Conservation (phyloP, 2,797 vertebrate species). For the Sus cebifrons region DNA sequence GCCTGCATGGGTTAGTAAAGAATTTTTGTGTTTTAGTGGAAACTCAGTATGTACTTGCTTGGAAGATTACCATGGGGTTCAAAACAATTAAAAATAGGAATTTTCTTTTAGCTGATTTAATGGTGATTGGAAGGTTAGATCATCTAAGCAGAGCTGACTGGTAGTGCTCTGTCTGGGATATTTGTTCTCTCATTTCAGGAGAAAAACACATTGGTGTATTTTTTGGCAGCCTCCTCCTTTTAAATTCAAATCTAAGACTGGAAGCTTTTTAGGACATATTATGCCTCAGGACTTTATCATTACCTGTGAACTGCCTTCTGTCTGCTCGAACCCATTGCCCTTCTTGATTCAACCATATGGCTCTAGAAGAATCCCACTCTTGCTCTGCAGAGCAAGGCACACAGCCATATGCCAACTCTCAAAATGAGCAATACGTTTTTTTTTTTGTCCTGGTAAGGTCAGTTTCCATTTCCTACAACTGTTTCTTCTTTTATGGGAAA, state of each 20-base stretch:
- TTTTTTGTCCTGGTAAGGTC: background rate
- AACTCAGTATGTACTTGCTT: background rate
- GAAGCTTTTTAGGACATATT: conserved; percentile 6
- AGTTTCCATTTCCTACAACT: conserved; percentile 12
- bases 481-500: background rate
- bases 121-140: background rate
- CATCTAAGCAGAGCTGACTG: conserved; percentile 3
- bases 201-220: background rate
- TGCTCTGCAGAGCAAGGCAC: conserved; percentile 5
- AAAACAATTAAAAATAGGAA: conserved; percentile 53
- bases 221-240: background rate
- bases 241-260: background rate
- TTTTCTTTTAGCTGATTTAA: conserved; percentile 44
- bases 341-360: conserved; percentile 11
- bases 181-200: conserved; percentile 35
- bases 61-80: background rate
- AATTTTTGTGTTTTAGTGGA: background rate
- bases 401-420: background rate
- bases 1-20: background rate
- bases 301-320: conserved; percentile 8
- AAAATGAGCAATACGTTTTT: conserved; percentile 1
- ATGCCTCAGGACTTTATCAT: conserved; percentile 20
- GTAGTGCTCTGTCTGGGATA: background rate
- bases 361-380: conserved; percentile 13
- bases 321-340: background rate